Evolutionary conservation across 2,113 vertebrate genomes (phyloP), one percentile per base, ranked within the genome.

Genomic region (Paratilapia polleni): DNA sequence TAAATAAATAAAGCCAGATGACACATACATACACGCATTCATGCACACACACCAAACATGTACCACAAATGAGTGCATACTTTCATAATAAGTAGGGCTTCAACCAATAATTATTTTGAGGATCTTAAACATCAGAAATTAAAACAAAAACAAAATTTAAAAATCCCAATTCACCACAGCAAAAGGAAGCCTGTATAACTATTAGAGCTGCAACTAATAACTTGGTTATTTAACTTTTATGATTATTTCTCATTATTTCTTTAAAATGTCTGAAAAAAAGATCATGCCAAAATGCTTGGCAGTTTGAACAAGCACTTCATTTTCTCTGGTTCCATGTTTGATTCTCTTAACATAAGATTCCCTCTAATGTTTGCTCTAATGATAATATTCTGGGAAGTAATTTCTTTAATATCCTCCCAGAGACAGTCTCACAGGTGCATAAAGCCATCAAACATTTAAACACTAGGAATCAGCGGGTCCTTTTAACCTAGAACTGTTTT

Each of bases 1-100:
- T 78, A 73, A 47, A 77, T 73, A 56, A 28, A 63, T 47, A 47
- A 79, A 60, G 64, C 78, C 64, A 77, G 66, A 81, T 75, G 43
- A 74, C 28, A 84, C 34, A 84, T 34, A 13, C 5, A 12, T 17
- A 14, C 12, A 62, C 2, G 4, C 4, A 49, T 22, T 26, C 12
- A 59, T 68, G 31, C 43, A 60, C 36, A 59, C 22, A 17, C 14
- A 38, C 11, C 20, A 78, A 58, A 66, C 19, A 54, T 36, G 74
- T 22, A n/a, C 6, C 22, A 54, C 59, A 78, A 28, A 82, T 8
- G 47, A 38, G 57, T 49, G 26, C n/a, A 64, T 28, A 10, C 22
- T 15, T 41, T 31, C 12, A 52, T 73, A 73, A 52, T 52, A 28
- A 70, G 41, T 70, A 49, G 66, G 43, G 5, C 66, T 47, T 5